Base-by-base conservation (phyloP, 2,888 invertebrate species). In the Limnephilus lunatus region DNA sequence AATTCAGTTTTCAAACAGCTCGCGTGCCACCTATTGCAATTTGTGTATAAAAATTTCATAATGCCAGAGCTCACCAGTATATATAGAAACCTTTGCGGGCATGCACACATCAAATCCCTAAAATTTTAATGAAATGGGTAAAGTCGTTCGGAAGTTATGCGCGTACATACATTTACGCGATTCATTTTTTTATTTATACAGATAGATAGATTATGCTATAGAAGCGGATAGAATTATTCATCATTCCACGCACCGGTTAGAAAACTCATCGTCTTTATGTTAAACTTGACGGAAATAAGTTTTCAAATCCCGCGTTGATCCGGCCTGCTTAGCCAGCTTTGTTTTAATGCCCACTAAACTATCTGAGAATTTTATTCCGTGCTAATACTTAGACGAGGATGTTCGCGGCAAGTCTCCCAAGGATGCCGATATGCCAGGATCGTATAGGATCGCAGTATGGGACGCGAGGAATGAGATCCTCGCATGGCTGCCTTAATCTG, bases 401-500 rank as follows among this genome's bases (percentile, higher is more conserved):
- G 9, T 25, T 68, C 68, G 25, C 25, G 12, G 19, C 31, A 83
- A 83, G 83, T 35, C 35, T 83, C 19, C 35, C 11, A 15, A 7
- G 83, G 83, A 35, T 83, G 19, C 25, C 31, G 14, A 35, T 83
- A 83, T 35, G 35, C n/a, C 83, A 83, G 83, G 39, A 31, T 82
- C 31, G 31, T 19, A 82, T 32, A 82, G 11, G 82, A 82, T 83
- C 31, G 83, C 35, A 83, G 83, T 53, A 68, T 68, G 68, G 68
- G 68, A 68, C 68, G 25, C 68, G 68, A 68, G 68, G 68, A 68
- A 68, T 25, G 68, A 9, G 68, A 25, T 68, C 19, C 83, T 83
- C 83, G 83, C 83, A 83, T 35, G 83, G 39, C 11, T 83, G 83
- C 83, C 83, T 83, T 83, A 83, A 83, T 83, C 83, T 39, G 35